A percentile compares a stretch with the other conserved stretches of the same genome.
These are phyloP conservation scores for Eupithecia dodoneata DNA, from an alignment of 2,888 invertebrate species.

Conservation along the genomic window DNA sequence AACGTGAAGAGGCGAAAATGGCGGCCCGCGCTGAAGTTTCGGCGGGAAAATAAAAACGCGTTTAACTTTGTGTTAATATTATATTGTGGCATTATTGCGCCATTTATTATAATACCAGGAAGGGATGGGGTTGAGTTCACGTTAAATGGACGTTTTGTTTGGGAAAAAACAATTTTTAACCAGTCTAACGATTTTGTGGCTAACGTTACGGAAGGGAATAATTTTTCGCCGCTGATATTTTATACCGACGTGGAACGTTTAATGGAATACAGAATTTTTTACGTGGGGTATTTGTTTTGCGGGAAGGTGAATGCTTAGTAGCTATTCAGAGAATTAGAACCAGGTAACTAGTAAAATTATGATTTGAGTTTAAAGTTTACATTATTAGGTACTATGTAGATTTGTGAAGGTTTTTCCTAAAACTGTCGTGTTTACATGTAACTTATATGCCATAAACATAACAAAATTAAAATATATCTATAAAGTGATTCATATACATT, in stretches of 20 bases:
- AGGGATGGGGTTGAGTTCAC: constrained; percentile 80
- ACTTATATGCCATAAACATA: no score
- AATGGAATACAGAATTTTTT: constrained; percentile 32
- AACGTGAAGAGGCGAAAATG: constrained; percentile 34
- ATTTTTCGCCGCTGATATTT: constrained; percentile 65
- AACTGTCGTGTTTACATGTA: no score
- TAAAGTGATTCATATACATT: no score
- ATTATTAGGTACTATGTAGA: no score
- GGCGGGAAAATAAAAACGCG: constrained; percentile 81
- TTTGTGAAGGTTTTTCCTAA: no score
- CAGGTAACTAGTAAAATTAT: no score
- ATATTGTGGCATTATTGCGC: constrained; percentile 83
- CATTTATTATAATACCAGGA: constrained; percentile 82
- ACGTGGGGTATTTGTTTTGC: constrained; percentile 14
- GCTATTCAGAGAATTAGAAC: no score
- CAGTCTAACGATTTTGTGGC: constrained; percentile 71
- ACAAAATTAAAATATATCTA: no score
- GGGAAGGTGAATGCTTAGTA: neutral
- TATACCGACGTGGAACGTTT: constrained; percentile 54
- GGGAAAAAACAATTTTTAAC: constrained; percentile 73
- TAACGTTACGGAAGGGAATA: constrained; percentile 67
- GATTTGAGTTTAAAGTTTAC: no score
- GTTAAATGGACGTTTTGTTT: constrained; percentile 83
- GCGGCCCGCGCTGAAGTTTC: constrained; percentile 68
- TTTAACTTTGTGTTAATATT: constrained; percentile 84